Evolutionary conservation across 2,113 vertebrate genomes (phyloP).

Genomic region (Phodopus roborovskii): DNA sequence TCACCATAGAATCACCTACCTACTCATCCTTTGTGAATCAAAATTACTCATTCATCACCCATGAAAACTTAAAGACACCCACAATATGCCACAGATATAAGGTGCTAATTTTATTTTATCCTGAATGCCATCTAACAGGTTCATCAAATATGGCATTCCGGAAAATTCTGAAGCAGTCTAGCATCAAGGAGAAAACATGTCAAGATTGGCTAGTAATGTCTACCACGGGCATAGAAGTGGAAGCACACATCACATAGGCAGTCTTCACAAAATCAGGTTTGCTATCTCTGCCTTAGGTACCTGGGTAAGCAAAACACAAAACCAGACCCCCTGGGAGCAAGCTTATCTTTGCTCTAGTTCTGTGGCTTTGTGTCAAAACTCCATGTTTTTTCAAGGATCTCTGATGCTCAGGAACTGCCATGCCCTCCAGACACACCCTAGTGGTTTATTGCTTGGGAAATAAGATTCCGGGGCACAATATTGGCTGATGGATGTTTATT

Average conservation of each 20-base stretch:
- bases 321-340: not conserved
- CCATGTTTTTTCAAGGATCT: not conserved
- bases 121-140: not conserved
- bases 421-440: not conserved
- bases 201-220: not conserved
- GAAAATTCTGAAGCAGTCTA: not conserved
- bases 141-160: not conserved
- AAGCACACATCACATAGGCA: not conserved
- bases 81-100: not conserved
- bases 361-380: not conserved
- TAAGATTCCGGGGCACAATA: too few species aligned
- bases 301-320: not conserved
- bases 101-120: not conserved
- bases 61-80: not conserved
- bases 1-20: not conserved
- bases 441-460: not conserved
- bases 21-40: not conserved
- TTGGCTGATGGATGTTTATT: too few species aligned
- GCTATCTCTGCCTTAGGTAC: not conserved
- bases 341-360: constrained; percentile 29
- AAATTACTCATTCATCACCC: not conserved
- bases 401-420: not conserved
- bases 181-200: not conserved
- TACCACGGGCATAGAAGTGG: not conserved
- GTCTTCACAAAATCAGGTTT: not conserved